Base-by-base conservation (phyloP, 2,888 invertebrate species). In the Rhamphomyia laevipes region DNA sequence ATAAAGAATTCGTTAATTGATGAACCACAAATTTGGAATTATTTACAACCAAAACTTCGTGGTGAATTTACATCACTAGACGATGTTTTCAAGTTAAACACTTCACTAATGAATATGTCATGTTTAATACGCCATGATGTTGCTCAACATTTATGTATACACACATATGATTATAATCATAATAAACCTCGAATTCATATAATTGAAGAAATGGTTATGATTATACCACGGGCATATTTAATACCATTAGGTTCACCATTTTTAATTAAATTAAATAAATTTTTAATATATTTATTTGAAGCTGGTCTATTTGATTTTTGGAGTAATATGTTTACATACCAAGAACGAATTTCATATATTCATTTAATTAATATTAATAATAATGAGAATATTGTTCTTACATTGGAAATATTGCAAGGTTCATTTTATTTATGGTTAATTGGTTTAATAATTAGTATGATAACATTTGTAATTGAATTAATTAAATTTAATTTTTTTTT, bases 371-470 rank as follows among this genome's bases (percentile, higher is more conserved):
- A 7, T 27, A 21, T 4, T n/a, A n/a, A n/a, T n/a, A 9, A 27
- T 27, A 27, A 13, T 6, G 27, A 42, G 2, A 11, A 16, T n/a
- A 63, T 64, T 1, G 63, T 61, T 1, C 51, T 68, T 7, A 63
- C 57, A 30, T 44, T 67, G 55, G 59, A 63, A 9, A 61, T 64
- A 13, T 43, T 67, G 9, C 66, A 67, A 44, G 64, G 68, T 5
- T 62, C 64, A 5, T 67, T 67, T 37, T 67, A 62, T 55, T 51
- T 68, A 2, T 68, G 64, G 66, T 13, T 59, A 3, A 57, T 61
- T 46, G 68, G 67, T 0, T 27, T 7, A 27, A 6, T 27, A 7
- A 27, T 27, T 27, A 27, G 23, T 9, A 4, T 27, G 7, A 27
- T 27, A 27, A 27, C 9, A 27, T 27, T 27, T 27, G 7, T 27